Evolutionary conservation across 2,888 invertebrate genomes (phyloP).

Genomic region (Nomada ruficornis): DNA sequence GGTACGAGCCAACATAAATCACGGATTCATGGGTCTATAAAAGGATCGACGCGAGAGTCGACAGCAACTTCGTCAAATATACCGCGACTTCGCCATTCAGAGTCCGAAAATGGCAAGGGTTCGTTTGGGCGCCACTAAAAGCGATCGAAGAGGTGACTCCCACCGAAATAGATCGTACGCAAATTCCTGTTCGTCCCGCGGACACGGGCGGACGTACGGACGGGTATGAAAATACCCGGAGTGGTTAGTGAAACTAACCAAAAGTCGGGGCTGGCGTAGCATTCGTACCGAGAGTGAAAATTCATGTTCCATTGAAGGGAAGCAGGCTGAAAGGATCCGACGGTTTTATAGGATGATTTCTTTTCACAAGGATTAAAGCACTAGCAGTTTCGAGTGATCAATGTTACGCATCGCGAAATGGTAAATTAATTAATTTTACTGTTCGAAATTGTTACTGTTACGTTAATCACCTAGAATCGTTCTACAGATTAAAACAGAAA

Average conservation of each 20-base stretch:
- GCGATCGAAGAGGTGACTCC: conserved; percentile 11
- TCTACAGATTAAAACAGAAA: neutral
- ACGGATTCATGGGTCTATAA: conserved; percentile 30
- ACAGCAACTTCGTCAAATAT: conserved; percentile 7
- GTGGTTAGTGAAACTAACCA: neutral
- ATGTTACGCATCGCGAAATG: no score
- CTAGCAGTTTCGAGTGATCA: no score
- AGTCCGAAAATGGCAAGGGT: conserved; percentile 36
- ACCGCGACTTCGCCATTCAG: conserved; percentile 13
- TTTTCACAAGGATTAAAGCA: no score
- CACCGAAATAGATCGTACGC: conserved; percentile 30
- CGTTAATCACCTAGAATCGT: no score
- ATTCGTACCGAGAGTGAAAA: conserved; percentile 6
- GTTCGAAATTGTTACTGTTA: no score
- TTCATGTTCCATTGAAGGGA: neutral
- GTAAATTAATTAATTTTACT: no score
- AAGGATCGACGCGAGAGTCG: conserved; percentile 22
- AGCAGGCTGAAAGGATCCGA: neutral
- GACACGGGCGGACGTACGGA: neutral
- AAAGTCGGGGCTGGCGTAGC: neutral
- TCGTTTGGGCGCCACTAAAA: conserved; percentile 5
- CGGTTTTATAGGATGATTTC: neutral
- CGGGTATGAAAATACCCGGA: conserved; percentile 20
- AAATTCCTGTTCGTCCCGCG: neutral
- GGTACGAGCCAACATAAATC: conserved; percentile 10